Percentiles rank a stretch among this genome's conserved stretches.
These are phyloP conservation scores for mouse (Mus musculus) DNA, from an alignment of 2,113 vertebrate species.

Conservation along the genomic window GRCm39 chr2:118630501-118631000, in stretches of 20 bases:
- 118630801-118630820: neutral
- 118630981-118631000: neutral
- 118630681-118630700: neutral
- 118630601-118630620: neutral
- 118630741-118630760: neutral
- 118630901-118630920: neutral
- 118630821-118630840: neutral
- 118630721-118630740: slow-evolving; percentile 8
- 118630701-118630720: neutral
- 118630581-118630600: too few relatives aligned
- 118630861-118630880: neutral
- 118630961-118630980: neutral
- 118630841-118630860: neutral
- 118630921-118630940: neutral
- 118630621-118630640: neutral
- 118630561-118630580: neutral
- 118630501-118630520: neutral
- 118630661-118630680: neutral
- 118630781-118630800: neutral
- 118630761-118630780: neutral
- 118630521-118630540: neutral
- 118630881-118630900: neutral
- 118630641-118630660: neutral
- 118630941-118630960: neutral
- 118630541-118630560: neutral